Conservation (phyloP, 2,888 invertebrate genomes). For the Tuta absoluta region DNA sequence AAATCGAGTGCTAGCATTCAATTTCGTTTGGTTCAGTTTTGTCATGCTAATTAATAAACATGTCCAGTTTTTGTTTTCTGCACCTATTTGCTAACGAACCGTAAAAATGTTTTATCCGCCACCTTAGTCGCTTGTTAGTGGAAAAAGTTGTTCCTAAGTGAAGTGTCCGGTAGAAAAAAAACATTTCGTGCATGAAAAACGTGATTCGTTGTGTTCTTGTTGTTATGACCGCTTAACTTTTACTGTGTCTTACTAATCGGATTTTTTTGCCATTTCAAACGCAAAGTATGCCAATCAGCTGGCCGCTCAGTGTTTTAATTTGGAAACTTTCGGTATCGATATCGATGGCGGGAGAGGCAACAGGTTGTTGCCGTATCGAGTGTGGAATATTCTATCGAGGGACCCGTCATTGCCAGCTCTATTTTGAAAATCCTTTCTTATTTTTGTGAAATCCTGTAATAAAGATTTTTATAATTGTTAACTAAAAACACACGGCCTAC, state of each 20-base stretch:
- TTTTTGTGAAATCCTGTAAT: slow-evolving; percentile 60
- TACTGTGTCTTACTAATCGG: slow-evolving; percentile 18
- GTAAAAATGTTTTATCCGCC: background rate
- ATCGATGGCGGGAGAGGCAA: slow-evolving; percentile 73
- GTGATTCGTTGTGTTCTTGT: slow-evolving; percentile 29
- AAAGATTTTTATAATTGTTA: slow-evolving; percentile 35
- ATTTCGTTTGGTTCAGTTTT: background rate
- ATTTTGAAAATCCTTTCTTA: slow-evolving; percentile 41
- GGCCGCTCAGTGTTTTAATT: slow-evolving; percentile 37
- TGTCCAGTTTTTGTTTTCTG: background rate
- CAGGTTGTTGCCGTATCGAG: slow-evolving; percentile 75
- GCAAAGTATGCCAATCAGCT: slow-evolving; percentile 20
- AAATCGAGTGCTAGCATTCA: background rate
- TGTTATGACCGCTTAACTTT: slow-evolving; percentile 22
- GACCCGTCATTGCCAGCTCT: slow-evolving; percentile 58
- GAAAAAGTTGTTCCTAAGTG: slow-evolving; percentile 20
- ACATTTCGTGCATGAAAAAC: slow-evolving; percentile 26
- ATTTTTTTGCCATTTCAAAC: slow-evolving; percentile 13
- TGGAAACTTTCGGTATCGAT: slow-evolving; percentile 73
- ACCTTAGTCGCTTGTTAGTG: slow-evolving; percentile 8
- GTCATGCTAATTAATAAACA: background rate
- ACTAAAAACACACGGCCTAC: background rate
- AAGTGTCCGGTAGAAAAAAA: slow-evolving; percentile 14
- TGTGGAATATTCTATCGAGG: slow-evolving; percentile 72
- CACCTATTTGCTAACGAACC: background rate